Percentiles rank a stretch among this genome's conserved stretches.
Evolutionary conservation across 2,113 vertebrate genomes (phyloP).

Genomic region (Tenrec ecaudatus): DNA sequence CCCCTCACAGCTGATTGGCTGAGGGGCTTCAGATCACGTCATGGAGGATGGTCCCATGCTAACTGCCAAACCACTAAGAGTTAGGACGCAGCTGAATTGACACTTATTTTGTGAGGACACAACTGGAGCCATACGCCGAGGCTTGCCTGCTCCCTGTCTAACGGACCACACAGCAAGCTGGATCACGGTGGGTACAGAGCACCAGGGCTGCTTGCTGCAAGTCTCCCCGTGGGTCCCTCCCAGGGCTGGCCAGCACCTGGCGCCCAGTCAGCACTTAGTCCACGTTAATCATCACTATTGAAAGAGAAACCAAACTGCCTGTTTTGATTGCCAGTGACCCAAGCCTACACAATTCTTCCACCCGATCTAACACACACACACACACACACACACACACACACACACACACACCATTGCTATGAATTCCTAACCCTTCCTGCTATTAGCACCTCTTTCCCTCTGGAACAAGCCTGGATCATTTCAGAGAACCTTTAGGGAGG

Average conservation of each 20-base stretch:
- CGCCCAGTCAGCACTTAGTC: constrained; percentile 65
- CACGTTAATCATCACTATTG: constrained; percentile 64
- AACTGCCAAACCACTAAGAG: no score
- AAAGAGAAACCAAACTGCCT: constrained; percentile 51
- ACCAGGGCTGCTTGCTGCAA: background rate
- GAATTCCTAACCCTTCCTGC: background rate
- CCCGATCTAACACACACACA: background rate
- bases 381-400: background rate
- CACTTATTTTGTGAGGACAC: no score
- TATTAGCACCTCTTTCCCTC: constrained; percentile 21
- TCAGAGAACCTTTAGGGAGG: constrained; percentile 51
- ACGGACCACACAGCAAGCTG: constrained; percentile 54
- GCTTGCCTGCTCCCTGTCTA: background rate
- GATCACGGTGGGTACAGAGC: background rate
- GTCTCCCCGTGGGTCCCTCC: background rate
- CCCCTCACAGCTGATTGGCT: no score
- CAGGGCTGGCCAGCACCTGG: constrained; percentile 51
- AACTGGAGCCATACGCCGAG: no score
- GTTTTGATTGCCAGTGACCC: constrained; percentile 5
- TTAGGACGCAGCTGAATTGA: no score
- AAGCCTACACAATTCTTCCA: background rate
- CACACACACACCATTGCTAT: no score
- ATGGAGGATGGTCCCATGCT: no score
- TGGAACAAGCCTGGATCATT: constrained; percentile 47
- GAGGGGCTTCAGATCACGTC: no score